phyloP scores from a whole-genome alignment of 2,888 invertebrate genomes.

The Stenchaetothrips biformis region DNA sequence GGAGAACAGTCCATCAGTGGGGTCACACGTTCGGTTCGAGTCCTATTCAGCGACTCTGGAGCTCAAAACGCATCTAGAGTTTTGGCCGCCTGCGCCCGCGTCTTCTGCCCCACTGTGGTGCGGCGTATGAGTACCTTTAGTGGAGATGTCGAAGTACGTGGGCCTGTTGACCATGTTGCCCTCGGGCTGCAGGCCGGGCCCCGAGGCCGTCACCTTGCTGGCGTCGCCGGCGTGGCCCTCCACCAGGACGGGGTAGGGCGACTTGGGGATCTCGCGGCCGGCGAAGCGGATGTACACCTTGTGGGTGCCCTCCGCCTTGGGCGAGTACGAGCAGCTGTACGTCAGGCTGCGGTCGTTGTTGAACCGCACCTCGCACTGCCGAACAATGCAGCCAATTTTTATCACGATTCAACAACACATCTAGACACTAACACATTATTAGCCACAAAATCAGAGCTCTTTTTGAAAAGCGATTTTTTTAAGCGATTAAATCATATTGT shows the following conservation, averaged over 20 bases:
- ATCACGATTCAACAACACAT: not conserved
- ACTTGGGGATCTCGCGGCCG: constrained; percentile 73
- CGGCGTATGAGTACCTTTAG: constrained; percentile 62
- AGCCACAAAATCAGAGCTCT: not conserved
- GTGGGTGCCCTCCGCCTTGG: constrained; percentile 69
- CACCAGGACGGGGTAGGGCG: constrained; percentile 69
- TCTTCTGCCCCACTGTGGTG: too few species aligned
- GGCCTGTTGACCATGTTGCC: constrained; percentile 68
- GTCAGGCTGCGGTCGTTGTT: constrained; percentile 80
- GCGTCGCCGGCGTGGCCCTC: constrained; percentile 77
- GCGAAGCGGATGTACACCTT: constrained; percentile 68
- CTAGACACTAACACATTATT: constrained; percentile 42
- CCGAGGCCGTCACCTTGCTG: constrained; percentile 69
- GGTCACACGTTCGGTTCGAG: too few species aligned
- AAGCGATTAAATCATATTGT: too few species aligned
- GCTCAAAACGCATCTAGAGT: too few species aligned
- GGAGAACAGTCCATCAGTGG: too few species aligned
- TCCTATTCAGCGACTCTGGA: too few species aligned
- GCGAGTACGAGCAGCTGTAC: constrained; percentile 74
- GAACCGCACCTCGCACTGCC: constrained; percentile 67
- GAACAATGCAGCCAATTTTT: constrained; percentile 35
- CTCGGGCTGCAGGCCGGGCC: constrained; percentile 72
- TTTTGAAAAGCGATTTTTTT: too few species aligned
- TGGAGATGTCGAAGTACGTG: constrained; percentile 76
- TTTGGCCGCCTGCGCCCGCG: too few species aligned